Evolutionary conservation across 1,140 invertebrate species (phyloP).

Genomic region (Heliconius hewitsoni): DNA sequence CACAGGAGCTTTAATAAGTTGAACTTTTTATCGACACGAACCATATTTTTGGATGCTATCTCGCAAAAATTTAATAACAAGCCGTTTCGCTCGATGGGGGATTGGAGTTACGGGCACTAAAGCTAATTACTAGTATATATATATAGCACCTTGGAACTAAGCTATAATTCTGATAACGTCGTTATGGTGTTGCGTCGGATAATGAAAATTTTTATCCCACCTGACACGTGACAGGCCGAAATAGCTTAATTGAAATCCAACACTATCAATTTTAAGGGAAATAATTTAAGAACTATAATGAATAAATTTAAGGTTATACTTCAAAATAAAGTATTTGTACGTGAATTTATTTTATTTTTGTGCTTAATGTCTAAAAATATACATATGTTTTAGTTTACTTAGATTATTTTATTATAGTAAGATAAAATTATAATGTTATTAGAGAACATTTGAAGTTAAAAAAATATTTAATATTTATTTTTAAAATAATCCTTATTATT

Average conservation of each 20-base stretch:
- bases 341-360: too few relatives aligned
- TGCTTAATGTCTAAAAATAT: too few relatives aligned
- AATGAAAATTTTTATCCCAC: neutral
- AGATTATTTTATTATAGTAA: too few relatives aligned
- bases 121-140: conserved; percentile 1
- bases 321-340: too few relatives aligned
- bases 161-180: neutral
- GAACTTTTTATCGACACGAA: conserved; percentile 5
- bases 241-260: neutral
- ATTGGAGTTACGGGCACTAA: conserved; percentile 1
- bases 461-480: too few relatives aligned
- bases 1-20: neutral
- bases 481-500: too few relatives aligned
- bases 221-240: neutral
- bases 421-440: too few relatives aligned
- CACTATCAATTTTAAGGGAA: neutral
- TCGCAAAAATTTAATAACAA: neutral
- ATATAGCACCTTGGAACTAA: neutral
- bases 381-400: too few relatives aligned
- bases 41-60: conserved; percentile 12
- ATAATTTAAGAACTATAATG: too few relatives aligned
- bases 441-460: too few relatives aligned
- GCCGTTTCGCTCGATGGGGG: neutral
- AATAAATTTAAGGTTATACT: too few relatives aligned
- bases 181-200: neutral